These are phyloP conservation scores for Camponotus pennsylvanicus DNA, from an alignment of 1,140 invertebrate genomes.

Conservation along the genomic window DNA sequence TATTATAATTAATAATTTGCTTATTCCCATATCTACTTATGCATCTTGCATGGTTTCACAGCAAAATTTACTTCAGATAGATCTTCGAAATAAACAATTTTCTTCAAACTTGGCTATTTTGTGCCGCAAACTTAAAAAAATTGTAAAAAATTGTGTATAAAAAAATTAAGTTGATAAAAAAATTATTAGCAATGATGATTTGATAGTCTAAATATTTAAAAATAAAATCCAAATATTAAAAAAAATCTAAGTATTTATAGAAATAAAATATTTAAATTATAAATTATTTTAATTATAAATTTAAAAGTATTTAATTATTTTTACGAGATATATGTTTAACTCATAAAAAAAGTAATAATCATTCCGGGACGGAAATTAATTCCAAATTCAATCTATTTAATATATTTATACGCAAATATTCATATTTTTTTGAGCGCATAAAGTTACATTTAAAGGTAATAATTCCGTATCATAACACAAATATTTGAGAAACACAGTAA, in stretches of 20 bases:
- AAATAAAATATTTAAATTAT: neutral
- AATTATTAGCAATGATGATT: neutral
- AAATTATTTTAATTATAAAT: neutral
- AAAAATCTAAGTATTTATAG: neutral
- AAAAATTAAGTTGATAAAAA: neutral
- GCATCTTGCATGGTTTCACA: neutral
- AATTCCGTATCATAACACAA: neutral
- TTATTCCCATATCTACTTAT: neutral
- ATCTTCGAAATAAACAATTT: neutral
- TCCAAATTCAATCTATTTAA: neutral
- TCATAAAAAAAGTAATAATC: neutral
- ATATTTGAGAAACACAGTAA: conserved; percentile 31
- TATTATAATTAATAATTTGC: conserved; percentile 26
- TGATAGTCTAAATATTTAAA: neutral
- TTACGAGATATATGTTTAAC: neutral
- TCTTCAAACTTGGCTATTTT: neutral
- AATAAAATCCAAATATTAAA: neutral
- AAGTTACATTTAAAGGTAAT: conserved; percentile 15
- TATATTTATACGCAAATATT: neutral
- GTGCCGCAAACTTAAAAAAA: neutral
- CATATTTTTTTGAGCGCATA: neutral
- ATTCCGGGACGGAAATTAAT: neutral
- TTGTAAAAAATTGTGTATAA: neutral
- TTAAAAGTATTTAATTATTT: conserved; percentile 12
- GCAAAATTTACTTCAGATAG: neutral